Conservation (phyloP, 2,113 vertebrate genomes). For the Pygoscelis adeliae region DNA sequence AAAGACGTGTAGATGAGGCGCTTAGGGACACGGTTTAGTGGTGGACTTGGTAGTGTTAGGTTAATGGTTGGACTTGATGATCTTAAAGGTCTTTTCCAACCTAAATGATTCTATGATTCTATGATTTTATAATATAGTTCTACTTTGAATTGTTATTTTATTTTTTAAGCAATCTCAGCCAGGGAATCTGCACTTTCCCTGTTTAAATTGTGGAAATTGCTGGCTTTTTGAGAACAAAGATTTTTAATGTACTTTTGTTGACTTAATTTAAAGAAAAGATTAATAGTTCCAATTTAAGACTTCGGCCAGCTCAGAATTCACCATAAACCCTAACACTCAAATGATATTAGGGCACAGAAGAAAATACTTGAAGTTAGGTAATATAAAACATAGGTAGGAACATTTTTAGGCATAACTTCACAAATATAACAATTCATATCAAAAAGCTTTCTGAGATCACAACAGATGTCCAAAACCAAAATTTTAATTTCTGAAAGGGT, state of each 20-base stretch:
- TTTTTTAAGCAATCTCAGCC: background rate
- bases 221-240: background rate
- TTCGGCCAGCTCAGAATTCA: background rate
- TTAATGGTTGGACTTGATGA: too few relatives aligned
- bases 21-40: too few relatives aligned
- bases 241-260: background rate
- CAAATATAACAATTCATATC: background rate
- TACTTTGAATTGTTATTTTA: background rate
- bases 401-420: background rate
- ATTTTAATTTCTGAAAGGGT: background rate
- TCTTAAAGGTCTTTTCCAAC: background rate
- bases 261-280: background rate
- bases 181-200: background rate
- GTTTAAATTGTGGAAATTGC: background rate
- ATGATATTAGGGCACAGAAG: accelerated
- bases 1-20: too few relatives aligned
- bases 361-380: background rate
- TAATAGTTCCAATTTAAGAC: background rate
- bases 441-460: background rate
- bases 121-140: background rate
- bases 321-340: background rate
- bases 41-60: too few relatives aligned
- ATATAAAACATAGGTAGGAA: background rate
- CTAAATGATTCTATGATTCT: background rate
- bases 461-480: background rate